phyloP scores from a whole-genome alignment of 1,140 invertebrate species.

The Drosophila asahinai region DNA sequence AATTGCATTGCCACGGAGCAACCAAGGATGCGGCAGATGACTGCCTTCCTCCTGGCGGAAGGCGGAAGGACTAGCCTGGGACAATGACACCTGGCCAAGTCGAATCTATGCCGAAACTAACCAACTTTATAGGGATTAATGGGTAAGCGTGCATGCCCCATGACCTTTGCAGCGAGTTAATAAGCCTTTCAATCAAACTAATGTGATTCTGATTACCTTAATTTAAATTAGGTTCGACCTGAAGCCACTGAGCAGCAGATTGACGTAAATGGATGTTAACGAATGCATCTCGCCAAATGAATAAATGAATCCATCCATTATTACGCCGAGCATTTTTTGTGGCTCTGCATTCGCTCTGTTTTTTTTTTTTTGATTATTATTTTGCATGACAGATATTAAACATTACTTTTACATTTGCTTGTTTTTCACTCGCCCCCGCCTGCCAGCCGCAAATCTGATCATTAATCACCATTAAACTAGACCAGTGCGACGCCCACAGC shows the following conservation, averaged over 20 bases:
- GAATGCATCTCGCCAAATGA: not conserved
- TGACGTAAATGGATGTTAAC: conserved; percentile 6
- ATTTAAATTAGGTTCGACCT: conserved; percentile 2
- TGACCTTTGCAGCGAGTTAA: not conserved
- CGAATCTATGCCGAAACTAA: not conserved
- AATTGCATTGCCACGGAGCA: conserved; percentile 24
- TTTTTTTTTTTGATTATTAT: conserved; percentile 24
- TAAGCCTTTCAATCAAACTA: not conserved
- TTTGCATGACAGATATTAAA: conserved; percentile 37
- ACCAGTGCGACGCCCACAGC: conserved; percentile 13
- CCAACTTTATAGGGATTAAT: not conserved
- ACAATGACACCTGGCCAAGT: conserved; percentile 29
- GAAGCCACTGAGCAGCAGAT: not conserved
- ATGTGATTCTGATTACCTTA: not conserved
- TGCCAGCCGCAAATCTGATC: conserved; percentile 25
- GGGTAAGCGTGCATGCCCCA: no score
- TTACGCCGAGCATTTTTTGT: not conserved
- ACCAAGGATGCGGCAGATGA: conserved; percentile 42
- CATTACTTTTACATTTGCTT: conserved; percentile 32
- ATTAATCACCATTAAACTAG: conserved; percentile 61
- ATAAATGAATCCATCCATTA: conserved; percentile 4
- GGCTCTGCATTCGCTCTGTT: not conserved
- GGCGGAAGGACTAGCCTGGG: not conserved
- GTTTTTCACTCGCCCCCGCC: conserved; percentile 18
- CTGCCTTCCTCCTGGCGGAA: conserved; percentile 25